phyloP scores from a whole-genome alignment of 2,113 vertebrate genomes.

The Urocolius indicus region DNA sequence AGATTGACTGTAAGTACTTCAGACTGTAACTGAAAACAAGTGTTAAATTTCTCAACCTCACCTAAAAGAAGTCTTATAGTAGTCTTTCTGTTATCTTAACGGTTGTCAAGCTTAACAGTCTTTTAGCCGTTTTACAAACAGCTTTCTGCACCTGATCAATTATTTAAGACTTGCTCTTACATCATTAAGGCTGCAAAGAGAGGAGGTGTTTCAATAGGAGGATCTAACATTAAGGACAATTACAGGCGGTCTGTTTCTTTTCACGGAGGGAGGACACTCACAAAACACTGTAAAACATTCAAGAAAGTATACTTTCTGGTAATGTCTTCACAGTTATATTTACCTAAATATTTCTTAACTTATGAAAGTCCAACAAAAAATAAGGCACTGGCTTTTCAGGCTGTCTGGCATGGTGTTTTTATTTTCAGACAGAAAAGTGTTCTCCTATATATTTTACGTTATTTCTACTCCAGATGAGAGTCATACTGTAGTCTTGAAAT shows the following conservation, averaged over 20 bases:
- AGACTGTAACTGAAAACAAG: slow-evolving; percentile 9
- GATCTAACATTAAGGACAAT: slow-evolving; percentile 36
- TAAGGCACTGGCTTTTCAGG: slow-evolving; percentile 7
- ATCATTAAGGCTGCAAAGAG: slow-evolving; percentile 39
- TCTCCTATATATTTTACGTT: slow-evolving; percentile 21
- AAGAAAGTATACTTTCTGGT: not conserved
- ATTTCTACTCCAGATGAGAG: slow-evolving; percentile 21
- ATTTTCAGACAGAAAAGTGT: not conserved
- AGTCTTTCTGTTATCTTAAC: slow-evolving; percentile 7
- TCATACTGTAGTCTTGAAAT: slow-evolving; percentile 16
- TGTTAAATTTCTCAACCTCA: slow-evolving; percentile 45
- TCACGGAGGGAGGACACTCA: not conserved
- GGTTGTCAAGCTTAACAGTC: slow-evolving; percentile 28
- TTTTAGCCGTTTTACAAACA: slow-evolving; percentile 52
- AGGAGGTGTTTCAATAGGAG: slow-evolving; percentile 31
- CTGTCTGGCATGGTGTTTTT: not conserved
- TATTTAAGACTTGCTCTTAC: slow-evolving; percentile 55
- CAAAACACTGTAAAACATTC: slow-evolving; percentile 11
- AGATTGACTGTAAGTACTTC: slow-evolving; percentile 35
- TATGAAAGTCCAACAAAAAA: slow-evolving; percentile 1
- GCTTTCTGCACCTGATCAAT: slow-evolving; percentile 31
- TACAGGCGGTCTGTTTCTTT: slow-evolving; percentile 20
- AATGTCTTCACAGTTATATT: not conserved
- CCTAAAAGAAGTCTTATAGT: not conserved
- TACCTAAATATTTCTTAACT: slow-evolving; percentile 43